phyloP scores from a whole-genome alignment of 92 coral and sea anemone genomes.

The Zoanthus sociatus region DNA sequence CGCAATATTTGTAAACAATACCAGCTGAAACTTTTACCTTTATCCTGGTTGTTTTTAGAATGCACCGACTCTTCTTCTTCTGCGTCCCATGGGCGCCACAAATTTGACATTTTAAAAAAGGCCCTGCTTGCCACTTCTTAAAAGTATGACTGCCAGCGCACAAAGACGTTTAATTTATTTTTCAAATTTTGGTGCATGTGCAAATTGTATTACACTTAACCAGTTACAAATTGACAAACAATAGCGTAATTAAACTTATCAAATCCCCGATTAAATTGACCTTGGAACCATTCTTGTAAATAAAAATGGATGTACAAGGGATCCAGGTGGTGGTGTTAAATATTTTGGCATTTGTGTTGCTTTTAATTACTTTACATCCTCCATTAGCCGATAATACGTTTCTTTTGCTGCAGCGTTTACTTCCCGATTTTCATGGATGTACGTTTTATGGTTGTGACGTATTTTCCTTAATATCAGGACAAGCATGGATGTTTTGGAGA shows the following conservation, averaged over 20 bases:
- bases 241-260: conserved; percentile 10
- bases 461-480: conserved; percentile 48
- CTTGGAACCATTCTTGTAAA: not conserved
- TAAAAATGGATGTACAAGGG: conserved; percentile 26
- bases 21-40: conserved; percentile 19
- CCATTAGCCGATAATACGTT: conserved; percentile 4
- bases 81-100: not conserved
- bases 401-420: conserved; percentile 42
- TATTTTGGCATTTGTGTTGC: too few relatives aligned
- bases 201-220: not conserved
- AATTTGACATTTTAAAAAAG: not conserved
- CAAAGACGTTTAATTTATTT: not conserved
- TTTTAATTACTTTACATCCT: not conserved
- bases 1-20: conserved; percentile 18
- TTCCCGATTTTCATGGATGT: conserved; percentile 45
- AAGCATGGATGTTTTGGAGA: conserved; percentile 45
- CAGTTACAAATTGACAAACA: not conserved
- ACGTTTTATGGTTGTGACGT: conserved; percentile 46
- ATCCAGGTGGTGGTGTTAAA: too few relatives aligned
- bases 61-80: conserved; percentile 1
- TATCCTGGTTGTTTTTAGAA: not conserved
- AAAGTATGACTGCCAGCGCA: not conserved
- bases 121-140: conserved; percentile 1
- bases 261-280: conserved; percentile 1
- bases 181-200: not conserved